phyloP scores from a whole-genome alignment of 2,797 vertebrate species.

The Xerus rutilus region DNA sequence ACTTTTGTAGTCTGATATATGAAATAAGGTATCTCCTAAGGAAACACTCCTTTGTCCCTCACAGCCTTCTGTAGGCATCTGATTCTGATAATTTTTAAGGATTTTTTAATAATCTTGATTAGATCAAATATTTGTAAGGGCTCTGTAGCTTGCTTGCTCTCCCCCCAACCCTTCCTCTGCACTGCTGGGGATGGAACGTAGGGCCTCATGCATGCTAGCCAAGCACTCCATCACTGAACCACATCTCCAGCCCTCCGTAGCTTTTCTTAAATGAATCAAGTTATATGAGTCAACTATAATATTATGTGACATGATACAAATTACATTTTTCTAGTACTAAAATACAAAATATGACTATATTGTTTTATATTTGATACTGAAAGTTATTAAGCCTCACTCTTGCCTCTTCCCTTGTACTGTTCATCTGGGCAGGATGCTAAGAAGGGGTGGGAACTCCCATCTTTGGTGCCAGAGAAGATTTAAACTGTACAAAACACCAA shows the following conservation, averaged over 20 bases:
- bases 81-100: constrained; percentile 37
- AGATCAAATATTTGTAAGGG: constrained; percentile 18
- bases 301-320: not conserved
- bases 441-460: not conserved
- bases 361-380: not conserved
- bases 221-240: no score
- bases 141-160: not conserved
- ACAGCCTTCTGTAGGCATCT: not conserved
- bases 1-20: not conserved
- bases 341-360: not conserved
- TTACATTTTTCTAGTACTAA: not conserved
- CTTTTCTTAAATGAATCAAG: not conserved
- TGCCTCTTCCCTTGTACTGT: not conserved
- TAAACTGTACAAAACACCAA: not conserved
- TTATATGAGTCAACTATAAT: not conserved
- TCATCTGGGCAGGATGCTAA: not conserved
- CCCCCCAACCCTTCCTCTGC: no score
- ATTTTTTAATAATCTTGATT: constrained; percentile 14
- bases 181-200: no score
- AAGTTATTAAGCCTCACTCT: not conserved
- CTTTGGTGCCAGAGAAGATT: not conserved
- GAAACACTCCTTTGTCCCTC: not conserved
- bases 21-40: constrained; percentile 13
- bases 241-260: no score
- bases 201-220: no score